These are phyloP conservation scores for Coregonus clupeaformis DNA, from an alignment of 2,113 vertebrate genomes.

Conservation along the genomic window DNA sequence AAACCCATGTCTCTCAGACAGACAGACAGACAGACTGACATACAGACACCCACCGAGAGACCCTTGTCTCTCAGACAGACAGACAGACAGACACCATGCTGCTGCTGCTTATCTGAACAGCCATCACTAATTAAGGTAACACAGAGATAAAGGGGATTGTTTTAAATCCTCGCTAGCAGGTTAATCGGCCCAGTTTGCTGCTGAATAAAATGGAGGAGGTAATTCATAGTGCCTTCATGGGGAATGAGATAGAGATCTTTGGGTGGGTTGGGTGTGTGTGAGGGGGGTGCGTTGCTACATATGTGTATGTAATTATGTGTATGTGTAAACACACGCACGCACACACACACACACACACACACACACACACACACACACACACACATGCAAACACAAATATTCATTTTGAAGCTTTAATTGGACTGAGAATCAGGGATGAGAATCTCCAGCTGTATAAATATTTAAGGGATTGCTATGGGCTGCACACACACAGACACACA, in stretches of 20 bases:
- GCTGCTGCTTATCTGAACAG: too few relatives aligned
- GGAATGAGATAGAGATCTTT: too few relatives aligned
- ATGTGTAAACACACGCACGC: not conserved
- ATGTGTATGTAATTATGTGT: conserved; percentile 3
- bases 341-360: too few relatives aligned
- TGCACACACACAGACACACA: conserved; percentile 20
- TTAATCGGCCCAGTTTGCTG: conserved; percentile 53
- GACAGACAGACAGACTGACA: too few relatives aligned
- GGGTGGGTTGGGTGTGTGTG: conserved; percentile 6
- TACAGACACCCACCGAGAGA: too few relatives aligned
- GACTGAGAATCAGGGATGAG: conserved; percentile 57
- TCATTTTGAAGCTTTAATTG: conserved; percentile 65
- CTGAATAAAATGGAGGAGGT: conserved; percentile 50
- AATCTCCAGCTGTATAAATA: conserved; percentile 65
- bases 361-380: not conserved
- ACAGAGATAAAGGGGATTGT: conserved; percentile 59
- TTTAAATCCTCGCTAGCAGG: conserved; percentile 59
- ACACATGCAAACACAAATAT: conserved; percentile 24
- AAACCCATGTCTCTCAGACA: too few relatives aligned
- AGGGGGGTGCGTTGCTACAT: not conserved
- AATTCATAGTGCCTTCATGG: conserved; percentile 43
- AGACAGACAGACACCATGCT: too few relatives aligned
- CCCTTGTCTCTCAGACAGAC: too few relatives aligned
- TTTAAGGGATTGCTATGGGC: conserved; percentile 57
- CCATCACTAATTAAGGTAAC: not conserved